Evolutionary conservation across 1,140 invertebrate species (phyloP), one percentile per base, ranked within the genome.

Genomic region (Acromyrmex charruanus): DNA sequence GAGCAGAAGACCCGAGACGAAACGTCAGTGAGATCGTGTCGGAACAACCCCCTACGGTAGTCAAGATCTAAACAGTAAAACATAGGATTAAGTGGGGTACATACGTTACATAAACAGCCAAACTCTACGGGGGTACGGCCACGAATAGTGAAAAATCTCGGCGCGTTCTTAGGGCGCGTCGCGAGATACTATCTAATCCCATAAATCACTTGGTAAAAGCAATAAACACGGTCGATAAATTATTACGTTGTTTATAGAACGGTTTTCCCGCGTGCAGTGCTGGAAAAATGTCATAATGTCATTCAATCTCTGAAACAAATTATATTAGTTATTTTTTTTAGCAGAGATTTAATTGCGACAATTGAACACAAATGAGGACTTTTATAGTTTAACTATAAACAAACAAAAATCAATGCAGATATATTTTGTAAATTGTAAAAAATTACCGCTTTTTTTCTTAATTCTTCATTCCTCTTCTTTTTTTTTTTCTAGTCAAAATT

Each of bases 61-160:
- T 79, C 89, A 63, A 91, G 71, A 92, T 90, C 85, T 90, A 92
- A 92, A 92, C 89, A 92, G 75, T 90, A 92, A 92, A 92, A 91
- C 91, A 91, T 51, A 53, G 86, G 86, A 92, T 92, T 92, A 92
- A 92, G 91, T 92, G 91, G 91, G 89, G 79, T 90, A 91, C 79
- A 88, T 81, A 55, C 85, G 85, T 87, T 86, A 79, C 86, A 71
- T 92, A 92, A 92, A 92, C 91, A 92, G 77, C 87, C 31, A 18
- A 58, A 28, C 87, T 85, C 89, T 10, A 85, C 81, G 84, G 89
- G 87, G 81, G 55, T 89, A 74, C 88, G 49, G 77, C 66, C 55
- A 49, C 66, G 77, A 69, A 65, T 79, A 87, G 79, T 88, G 89
- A 90, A 90, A 90, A 88, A 90, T 90, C 87, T 90, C 81, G 28